These are phyloP conservation scores for Otolemur crassicaudatus DNA, from an alignment of 2,797 vertebrate genomes.

Conservation along the genomic window DNA sequence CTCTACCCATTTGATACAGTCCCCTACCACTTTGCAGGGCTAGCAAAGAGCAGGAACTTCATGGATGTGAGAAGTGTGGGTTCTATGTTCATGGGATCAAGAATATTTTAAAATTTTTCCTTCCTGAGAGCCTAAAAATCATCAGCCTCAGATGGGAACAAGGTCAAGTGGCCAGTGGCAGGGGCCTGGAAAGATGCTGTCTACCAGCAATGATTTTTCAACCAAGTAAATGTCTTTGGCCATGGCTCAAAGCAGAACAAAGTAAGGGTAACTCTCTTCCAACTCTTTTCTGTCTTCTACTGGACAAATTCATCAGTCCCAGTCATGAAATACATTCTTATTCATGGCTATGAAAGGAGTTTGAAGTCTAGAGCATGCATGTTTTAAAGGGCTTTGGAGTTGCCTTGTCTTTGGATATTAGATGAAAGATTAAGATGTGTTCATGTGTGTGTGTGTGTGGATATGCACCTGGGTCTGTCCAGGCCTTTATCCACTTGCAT, in stretches of 20 bases:
- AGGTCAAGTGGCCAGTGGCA: not conserved
- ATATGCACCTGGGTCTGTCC: not conserved
- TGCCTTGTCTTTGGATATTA: conserved; percentile 4
- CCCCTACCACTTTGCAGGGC: rapidly evolving
- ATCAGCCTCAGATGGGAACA: not conserved
- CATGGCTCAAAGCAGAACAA: conserved; percentile 32
- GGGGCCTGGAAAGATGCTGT: not conserved
- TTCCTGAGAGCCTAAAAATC: not conserved
- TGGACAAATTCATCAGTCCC: not conserved
- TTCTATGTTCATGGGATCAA: not conserved
- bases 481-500: not conserved
- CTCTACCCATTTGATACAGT: not conserved
- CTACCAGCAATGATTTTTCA: conserved; percentile 42
- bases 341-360: not conserved
- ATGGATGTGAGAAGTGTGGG: not conserved
- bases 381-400: not conserved
- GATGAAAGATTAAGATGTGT: not conserved
- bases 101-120: not conserved
- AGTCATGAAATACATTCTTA: not conserved
- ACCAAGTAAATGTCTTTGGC: not conserved
- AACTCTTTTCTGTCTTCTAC: conserved; percentile 5
- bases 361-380: not conserved
- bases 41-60: not conserved
- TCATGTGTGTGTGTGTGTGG: not conserved
- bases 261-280: not conserved